These are phyloP conservation scores for Micromussa lordhowensis DNA, from an alignment of 92 coral and sea anemone genomes.

Conservation along the genomic window DNA sequence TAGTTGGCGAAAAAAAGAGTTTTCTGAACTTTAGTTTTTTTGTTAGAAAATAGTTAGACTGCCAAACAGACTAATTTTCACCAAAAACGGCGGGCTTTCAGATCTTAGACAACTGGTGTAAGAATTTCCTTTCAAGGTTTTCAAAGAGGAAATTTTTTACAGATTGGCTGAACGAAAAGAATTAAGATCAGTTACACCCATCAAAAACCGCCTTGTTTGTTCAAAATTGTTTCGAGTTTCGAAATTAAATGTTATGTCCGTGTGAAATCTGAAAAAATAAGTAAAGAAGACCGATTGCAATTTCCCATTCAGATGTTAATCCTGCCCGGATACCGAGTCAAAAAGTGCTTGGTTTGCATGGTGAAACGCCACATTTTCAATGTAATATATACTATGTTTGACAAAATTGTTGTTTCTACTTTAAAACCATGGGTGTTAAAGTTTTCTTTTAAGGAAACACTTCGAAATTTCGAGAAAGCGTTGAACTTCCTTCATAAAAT, in stretches of 20 bases:
- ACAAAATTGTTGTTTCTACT: neutral
- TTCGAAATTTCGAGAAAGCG: constrained; percentile 25
- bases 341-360: neutral
- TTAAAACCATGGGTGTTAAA: neutral
- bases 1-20: too few species aligned
- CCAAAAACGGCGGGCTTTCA: neutral
- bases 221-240: neutral
- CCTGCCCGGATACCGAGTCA: neutral
- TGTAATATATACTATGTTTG: neutral
- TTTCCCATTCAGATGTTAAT: neutral
- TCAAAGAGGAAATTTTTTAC: neutral
- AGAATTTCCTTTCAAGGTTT: neutral
- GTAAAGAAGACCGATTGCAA: neutral
- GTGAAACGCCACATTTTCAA: neutral
- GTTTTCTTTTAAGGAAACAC: neutral
- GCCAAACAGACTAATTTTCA: neutral
- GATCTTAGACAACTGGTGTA: neutral
- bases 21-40: neutral
- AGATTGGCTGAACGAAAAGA: neutral
- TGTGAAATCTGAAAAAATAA: neutral
- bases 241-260: neutral
- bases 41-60: neutral
- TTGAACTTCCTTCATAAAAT: constrained; percentile 32
- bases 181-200: neutral
- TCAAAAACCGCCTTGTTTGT: neutral